Conservation (phyloP, 2,888 invertebrate genomes). For the Aleiodes alternator region DNA sequence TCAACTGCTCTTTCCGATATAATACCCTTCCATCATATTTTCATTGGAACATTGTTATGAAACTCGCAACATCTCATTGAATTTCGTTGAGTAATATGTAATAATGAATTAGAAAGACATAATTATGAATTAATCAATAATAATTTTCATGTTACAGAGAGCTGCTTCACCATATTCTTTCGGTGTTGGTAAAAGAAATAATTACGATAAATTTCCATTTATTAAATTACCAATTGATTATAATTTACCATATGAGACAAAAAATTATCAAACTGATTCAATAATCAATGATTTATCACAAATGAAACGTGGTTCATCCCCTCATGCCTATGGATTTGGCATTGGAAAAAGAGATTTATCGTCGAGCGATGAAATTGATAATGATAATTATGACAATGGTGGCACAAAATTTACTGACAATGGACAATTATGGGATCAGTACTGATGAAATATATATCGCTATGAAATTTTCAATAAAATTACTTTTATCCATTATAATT, state of each 20-base stretch:
- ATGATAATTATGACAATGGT: constrained; percentile 14
- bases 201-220: constrained; percentile 65
- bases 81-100: too few relatives aligned
- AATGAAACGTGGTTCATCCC: constrained; percentile 49
- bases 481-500: background rate
- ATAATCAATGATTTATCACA: constrained; percentile 33
- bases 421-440: constrained; percentile 38
- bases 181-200: constrained; percentile 82
- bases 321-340: constrained; percentile 77
- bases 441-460: background rate
- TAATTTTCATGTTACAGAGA: constrained; percentile 73
- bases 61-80: too few relatives aligned
- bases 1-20: too few relatives aligned
- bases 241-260: constrained; percentile 65
- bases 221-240: constrained; percentile 43
- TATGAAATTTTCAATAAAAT: background rate
- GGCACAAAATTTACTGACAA: constrained; percentile 22
- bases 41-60: background rate
- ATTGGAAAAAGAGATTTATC: constrained; percentile 76
- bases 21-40: constrained; percentile 2
- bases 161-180: constrained; percentile 82
- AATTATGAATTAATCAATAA: background rate
- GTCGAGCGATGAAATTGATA: background rate
- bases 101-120: too few relatives aligned
- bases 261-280: constrained; percentile 46